Conservation (phyloP, 2,888 invertebrate genomes). For the Ophraella communa region DNA sequence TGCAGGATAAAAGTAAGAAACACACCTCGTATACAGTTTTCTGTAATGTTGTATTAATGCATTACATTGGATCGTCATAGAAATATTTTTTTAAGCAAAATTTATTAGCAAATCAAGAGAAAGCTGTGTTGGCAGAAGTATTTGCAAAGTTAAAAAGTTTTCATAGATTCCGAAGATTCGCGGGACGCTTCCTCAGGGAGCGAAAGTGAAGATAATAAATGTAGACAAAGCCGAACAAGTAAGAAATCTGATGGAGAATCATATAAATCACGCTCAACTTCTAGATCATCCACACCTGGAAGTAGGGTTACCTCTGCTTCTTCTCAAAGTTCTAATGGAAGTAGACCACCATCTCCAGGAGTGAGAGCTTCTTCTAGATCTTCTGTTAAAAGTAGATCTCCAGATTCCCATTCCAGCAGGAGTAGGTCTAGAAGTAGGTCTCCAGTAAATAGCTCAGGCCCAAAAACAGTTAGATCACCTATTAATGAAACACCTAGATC, state of each 20-base stretch:
- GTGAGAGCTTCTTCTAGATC: conserved; percentile 39
- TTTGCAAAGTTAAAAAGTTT: conserved; percentile 33
- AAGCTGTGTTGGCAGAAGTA: conserved; percentile 26
- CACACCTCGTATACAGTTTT: no score
- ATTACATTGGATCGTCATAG: background rate
- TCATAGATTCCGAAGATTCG: conserved; percentile 70
- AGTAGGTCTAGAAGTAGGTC: no score
- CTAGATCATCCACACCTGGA: conserved; percentile 34
- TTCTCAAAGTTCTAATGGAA: conserved; percentile 41
- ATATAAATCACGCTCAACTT: conserved; percentile 25
- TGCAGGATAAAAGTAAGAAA: no score
- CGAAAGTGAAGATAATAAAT: conserved; percentile 52
- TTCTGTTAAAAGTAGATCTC: conserved; percentile 55
- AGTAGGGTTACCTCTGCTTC: conserved; percentile 45
- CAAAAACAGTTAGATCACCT: conserved; percentile 25
- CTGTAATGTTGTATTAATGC: conserved; percentile 1
- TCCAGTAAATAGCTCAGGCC: conserved; percentile 4
- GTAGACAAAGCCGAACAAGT: conserved; percentile 44
- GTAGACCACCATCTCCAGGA: conserved; percentile 31
- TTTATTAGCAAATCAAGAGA: conserved; percentile 19
- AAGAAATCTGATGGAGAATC: conserved; percentile 34
- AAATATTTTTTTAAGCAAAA: conserved; percentile 14
- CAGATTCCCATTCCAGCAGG: conserved; percentile 23
- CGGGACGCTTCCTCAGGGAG: conserved; percentile 60
- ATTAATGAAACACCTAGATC: background rate